Base-by-base conservation (phyloP, 2,888 invertebrate genomes). In the Glaucopsyche alexis region DNA sequence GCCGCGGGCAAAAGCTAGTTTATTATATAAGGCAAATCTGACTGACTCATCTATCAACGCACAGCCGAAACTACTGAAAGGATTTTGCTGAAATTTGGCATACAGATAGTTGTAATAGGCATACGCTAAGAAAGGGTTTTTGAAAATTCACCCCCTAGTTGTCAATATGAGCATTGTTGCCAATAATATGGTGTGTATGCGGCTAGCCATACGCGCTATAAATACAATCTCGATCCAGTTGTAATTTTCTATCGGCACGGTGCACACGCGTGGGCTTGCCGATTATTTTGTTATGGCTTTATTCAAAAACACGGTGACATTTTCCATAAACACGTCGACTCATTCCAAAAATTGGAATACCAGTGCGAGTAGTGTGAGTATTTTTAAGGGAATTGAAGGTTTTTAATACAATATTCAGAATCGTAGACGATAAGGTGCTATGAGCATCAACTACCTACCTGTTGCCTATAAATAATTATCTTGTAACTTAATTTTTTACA, bases 181-280 rank as follows among this genome's bases (percentile, higher is more conserved):
- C n/a, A n/a, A n/a, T n/a, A n/a, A n/a, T n/a, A n/a, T n/a, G n/a
- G n/a, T n/a, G n/a, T n/a, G n/a, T n/a, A n/a, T n/a, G n/a, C n/a
- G n/a, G n/a, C n/a, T n/a, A n/a, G n/a, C n/a, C n/a, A n/a, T n/a
- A n/a, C n/a, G n/a, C n/a, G n/a, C n/a, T n/a, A 29, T 60, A 60
- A 60, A 38, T 60, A 60, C 60, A 38, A 60, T 13, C 14, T 60
- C 60, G 60, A 38, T 60, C 29, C 60, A 60, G 60, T 60, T 29
- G 60, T 38, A 13, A 38, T 60, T 60, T 38, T 60, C 13, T 29
- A 60, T 7, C 13, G 9, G 29, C 0, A 5, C 60, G 29, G 60
- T 11, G 60, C 2, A 7, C 29, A 60, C 60, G 60, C 14, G 60
- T 29, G 29, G 29, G 29, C 29, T 11, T 13, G 11, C 13, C 2